Evolutionary conservation across 2,888 invertebrate species (phyloP).

Genomic region (Calameuta idolon): DNA sequence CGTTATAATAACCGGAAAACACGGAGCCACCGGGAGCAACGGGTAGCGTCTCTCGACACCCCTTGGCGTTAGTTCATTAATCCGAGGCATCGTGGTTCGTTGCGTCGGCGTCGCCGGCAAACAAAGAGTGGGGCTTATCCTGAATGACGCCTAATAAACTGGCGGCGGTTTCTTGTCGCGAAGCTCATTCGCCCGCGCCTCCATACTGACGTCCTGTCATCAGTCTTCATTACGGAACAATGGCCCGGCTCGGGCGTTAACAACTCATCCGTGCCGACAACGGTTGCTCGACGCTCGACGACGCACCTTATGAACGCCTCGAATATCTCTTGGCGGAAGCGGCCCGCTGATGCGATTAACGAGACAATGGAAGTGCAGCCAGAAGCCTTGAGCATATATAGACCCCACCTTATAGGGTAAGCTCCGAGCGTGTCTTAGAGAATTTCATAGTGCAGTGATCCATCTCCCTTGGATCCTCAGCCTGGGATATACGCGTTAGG

Average conservation of each 20-base stretch:
- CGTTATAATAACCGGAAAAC: background rate
- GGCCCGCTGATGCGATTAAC: conserved; percentile 43
- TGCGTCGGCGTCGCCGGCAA: conserved; percentile 38
- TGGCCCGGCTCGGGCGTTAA: conserved; percentile 47
- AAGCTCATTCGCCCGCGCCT: conserved; percentile 37
- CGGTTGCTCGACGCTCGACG: conserved; percentile 26
- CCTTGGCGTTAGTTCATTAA: conserved; percentile 48
- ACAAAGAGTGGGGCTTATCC: conserved; percentile 55
- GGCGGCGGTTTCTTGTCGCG: conserved; percentile 48
- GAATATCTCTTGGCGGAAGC: conserved; percentile 35
- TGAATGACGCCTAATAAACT: conserved; percentile 59
- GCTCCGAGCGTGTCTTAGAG: background rate
- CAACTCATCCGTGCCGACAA: conserved; percentile 49
- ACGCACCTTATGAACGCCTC: conserved; percentile 20
- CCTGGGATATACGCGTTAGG: background rate
- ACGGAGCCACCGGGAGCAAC: background rate
- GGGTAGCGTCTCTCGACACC: background rate
- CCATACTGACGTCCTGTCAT: conserved; percentile 50
- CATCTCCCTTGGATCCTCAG: background rate
- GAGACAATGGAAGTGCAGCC: conserved; percentile 46
- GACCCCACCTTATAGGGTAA: background rate
- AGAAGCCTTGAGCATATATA: background rate
- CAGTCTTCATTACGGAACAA: conserved; percentile 61
- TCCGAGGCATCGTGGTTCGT: conserved; percentile 45
- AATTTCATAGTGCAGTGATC: background rate